Evolutionary conservation across 2,113 vertebrate species (phyloP).

Genomic region (Microcebus ravelobensis): DNA sequence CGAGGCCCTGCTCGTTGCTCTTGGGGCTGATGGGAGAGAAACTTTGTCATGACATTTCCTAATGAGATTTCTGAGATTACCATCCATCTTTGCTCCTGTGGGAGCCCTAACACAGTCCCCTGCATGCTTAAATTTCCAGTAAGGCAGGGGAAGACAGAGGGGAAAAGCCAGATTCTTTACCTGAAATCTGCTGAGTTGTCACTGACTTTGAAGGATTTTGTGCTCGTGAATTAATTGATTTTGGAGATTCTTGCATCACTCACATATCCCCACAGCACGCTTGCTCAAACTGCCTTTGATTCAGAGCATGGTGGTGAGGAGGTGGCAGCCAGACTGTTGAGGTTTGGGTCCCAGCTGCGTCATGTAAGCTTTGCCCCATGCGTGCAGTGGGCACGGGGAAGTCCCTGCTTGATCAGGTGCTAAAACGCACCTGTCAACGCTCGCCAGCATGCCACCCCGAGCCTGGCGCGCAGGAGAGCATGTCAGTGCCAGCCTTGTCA

Average conservation of each 20-base stretch:
- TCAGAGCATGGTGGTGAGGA: not conserved
- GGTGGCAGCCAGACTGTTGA: not conserved
- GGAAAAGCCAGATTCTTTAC: not conserved
- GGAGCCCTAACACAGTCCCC: not conserved
- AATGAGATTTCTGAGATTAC: not conserved
- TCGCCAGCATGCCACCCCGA: rapidly evolving
- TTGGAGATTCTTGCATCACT: not conserved
- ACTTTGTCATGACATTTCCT: not conserved
- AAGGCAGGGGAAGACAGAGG: not conserved
- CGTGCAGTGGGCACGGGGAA: not conserved
- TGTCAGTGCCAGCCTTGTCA: not conserved
- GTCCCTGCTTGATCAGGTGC: not conserved
- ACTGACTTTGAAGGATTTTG: not conserved
- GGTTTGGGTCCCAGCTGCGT: not conserved
- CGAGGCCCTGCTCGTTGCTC: not conserved
- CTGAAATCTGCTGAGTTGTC: not conserved
- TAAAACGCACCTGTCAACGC: not conserved
- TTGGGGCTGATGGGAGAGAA: not conserved
- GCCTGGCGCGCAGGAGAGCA: not conserved
- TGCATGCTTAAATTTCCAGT: not conserved
- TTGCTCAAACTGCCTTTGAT: not conserved
- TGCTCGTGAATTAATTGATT: not conserved
- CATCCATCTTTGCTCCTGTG: not conserved
- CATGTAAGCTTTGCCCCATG: not conserved
- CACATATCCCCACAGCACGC: rapidly evolving